Evolutionary conservation across 2,797 vertebrate species (phyloP).

Genomic region (Hippocampus kuda): DNA sequence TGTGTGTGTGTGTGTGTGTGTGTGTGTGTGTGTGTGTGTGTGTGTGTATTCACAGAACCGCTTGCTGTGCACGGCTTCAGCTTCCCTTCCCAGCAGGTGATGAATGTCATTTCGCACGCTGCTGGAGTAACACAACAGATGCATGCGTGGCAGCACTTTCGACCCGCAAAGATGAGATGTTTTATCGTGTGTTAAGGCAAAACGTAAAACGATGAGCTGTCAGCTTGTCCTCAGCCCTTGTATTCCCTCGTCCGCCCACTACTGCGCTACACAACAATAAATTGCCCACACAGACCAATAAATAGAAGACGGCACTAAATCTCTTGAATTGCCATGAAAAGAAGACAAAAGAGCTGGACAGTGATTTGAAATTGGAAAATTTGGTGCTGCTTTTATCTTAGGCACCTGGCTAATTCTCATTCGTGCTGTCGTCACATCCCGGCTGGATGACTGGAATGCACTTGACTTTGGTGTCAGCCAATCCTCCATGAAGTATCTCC

Average conservation of each 20-base stretch:
- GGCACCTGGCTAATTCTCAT: too few species aligned
- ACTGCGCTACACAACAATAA: conserved; percentile 17
- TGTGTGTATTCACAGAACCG: not conserved
- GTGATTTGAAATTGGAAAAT: too few species aligned
- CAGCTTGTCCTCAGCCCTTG: conserved; percentile 25
- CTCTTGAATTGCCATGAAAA: too few species aligned
- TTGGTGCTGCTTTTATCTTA: too few species aligned
- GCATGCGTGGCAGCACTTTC: not conserved
- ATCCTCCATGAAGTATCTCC: too few species aligned
- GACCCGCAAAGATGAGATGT: not conserved
- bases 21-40: not conserved
- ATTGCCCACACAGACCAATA: conserved; percentile 24
- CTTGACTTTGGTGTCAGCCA: too few species aligned
- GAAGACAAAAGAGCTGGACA: too few species aligned
- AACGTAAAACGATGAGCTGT: conserved; percentile 23
- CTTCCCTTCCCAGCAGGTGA: not conserved
- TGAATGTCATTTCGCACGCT: not conserved
- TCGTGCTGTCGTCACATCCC: too few species aligned
- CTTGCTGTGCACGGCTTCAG: not conserved
- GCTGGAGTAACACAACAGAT: not conserved
- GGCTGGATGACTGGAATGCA: too few species aligned
- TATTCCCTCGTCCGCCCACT: conserved; percentile 33
- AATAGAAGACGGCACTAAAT: conserved; percentile 6
- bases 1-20: not conserved
- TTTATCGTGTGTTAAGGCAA: not conserved